phyloP scores from a whole-genome alignment of 2,113 vertebrate species.

The Pan troglodytes region NHGRI_mPanTro3-v2.1_pri NC_072408.2:34777001-34777500 shows the following conservation, averaged over 20 bases:
- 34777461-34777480: background rate
- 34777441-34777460: background rate
- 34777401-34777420: background rate
- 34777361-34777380: too few species aligned
- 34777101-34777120: background rate
- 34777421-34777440: background rate
- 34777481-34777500: background rate
- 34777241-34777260: too few species aligned
- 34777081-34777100: background rate
- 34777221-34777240: too few species aligned
- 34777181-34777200: background rate
- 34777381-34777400: too few species aligned
- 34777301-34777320: background rate
- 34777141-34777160: background rate
- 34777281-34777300: too few species aligned
- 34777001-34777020: background rate
- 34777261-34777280: too few species aligned
- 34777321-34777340: background rate
- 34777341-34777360: too few species aligned
- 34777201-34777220: background rate
- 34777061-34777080: background rate
- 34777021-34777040: background rate
- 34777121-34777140: background rate
- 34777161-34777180: background rate
- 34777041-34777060: background rate